These are phyloP conservation scores for Stenodema calcarata DNA, from an alignment of 2,888 invertebrate genomes.

Conservation along the genomic window DNA sequence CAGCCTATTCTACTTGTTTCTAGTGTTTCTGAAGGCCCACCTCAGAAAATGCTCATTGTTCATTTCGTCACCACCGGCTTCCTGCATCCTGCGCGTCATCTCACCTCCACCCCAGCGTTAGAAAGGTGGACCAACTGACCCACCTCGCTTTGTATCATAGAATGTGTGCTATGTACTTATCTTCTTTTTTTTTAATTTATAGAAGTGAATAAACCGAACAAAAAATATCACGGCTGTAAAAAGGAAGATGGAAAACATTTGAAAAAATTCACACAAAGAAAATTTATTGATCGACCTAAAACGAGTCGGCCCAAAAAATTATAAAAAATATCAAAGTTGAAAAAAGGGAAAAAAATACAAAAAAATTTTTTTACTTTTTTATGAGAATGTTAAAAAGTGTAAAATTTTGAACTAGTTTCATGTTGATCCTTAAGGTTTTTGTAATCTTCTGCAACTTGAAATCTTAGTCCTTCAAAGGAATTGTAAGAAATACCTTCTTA, in stretches of 20 bases:
- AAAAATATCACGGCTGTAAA: background rate
- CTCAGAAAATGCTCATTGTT: no score
- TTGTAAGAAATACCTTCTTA: background rate
- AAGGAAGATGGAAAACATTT: background rate
- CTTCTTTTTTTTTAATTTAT: background rate
- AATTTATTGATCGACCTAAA: background rate
- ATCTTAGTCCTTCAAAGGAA: background rate
- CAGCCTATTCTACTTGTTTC: no score
- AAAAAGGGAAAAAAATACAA: background rate
- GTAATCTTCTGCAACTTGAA: background rate
- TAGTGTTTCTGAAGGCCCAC: no score
- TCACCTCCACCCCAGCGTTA: background rate
- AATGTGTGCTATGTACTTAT: background rate
- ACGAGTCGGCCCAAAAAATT: constrained; percentile 12
- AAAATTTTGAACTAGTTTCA: constrained; percentile 19
- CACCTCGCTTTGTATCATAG: background rate
- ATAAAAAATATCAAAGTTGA: background rate
- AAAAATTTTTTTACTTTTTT: constrained; percentile 4
- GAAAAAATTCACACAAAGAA: background rate
- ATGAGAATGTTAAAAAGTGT: constrained; percentile 12
- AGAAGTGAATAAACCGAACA: background rate
- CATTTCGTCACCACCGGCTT: no score
- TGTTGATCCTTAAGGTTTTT: background rate
- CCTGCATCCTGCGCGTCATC: background rate
- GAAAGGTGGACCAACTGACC: background rate